Percentiles rank a stretch among this genome's conserved stretches.
phyloP scores from a whole-genome alignment of 30 jellyfish, hydroid and myxozoan genomes.

The Nemopilema nomurai region DNA sequence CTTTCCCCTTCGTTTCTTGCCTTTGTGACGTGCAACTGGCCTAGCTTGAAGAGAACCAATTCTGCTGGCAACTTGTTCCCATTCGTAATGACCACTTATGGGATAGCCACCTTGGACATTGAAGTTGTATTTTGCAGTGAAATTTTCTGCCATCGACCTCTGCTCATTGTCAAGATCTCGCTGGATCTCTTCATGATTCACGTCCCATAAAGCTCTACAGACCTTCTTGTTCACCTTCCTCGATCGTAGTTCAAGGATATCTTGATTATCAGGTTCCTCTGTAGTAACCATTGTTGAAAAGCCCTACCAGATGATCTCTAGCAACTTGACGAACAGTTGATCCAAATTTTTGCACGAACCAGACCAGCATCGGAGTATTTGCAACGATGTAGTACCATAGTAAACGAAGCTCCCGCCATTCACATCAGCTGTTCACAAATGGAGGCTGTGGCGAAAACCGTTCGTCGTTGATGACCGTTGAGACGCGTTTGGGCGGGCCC shows the following conservation, averaged over 20 bases:
- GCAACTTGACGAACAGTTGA: neutral
- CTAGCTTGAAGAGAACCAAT: neutral
- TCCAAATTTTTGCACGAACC: neutral
- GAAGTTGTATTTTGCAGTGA: slow-evolving; percentile 72
- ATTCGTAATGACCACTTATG: slow-evolving; percentile 63
- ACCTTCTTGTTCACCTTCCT: slow-evolving; percentile 69
- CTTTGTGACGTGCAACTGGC: neutral
- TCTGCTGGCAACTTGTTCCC: slow-evolving; percentile 35
- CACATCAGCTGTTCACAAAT: slow-evolving; percentile 59
- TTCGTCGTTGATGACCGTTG: slow-evolving; percentile 1
- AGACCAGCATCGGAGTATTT: neutral
- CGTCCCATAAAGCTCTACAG: slow-evolving; percentile 75
- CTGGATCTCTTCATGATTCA: slow-evolving; percentile 65
- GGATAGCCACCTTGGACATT: slow-evolving; percentile 80
- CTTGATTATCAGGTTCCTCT: slow-evolving; percentile 24
- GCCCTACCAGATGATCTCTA: neutral
- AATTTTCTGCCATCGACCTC: slow-evolving; percentile 35
- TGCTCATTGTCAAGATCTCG: slow-evolving; percentile 75
- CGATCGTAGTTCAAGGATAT: slow-evolving; percentile 46
- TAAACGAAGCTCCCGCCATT: slow-evolving; percentile 64
- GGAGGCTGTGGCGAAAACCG: slow-evolving; percentile 60
- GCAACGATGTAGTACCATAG: neutral
- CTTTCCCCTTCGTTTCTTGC: slow-evolving; percentile 3
- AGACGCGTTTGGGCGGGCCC: slow-evolving; percentile 54
- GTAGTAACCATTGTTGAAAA: slow-evolving; percentile 28